Conservation (phyloP, 2,113 vertebrate genomes). For the Aleadryas rufinucha region DNA sequence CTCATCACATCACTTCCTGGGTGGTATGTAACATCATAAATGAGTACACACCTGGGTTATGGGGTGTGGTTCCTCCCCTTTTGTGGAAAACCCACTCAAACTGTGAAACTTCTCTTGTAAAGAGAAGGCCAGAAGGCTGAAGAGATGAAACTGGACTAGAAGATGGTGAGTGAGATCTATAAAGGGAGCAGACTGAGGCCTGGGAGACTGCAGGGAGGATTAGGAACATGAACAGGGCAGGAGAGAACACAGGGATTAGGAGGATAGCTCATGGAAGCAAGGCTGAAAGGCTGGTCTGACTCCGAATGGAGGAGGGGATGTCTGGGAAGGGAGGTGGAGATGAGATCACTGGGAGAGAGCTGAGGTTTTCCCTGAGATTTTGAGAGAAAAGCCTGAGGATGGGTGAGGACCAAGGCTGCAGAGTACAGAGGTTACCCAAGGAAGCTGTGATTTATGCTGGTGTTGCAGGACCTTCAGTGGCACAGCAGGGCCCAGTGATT, state of each 20-base stretch:
- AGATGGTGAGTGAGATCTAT: not conserved
- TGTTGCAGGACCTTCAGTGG: not conserved
- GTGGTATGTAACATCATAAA: not conserved
- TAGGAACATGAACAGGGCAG: not conserved
- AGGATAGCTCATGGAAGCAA: not conserved
- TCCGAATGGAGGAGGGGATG: not conserved
- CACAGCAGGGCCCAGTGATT: not conserved
- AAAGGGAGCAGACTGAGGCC: not conserved
- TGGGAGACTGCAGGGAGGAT: not conserved
- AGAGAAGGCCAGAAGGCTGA: not conserved
- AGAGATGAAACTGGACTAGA: not conserved
- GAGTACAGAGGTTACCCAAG: not conserved
- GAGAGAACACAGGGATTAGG: not conserved
- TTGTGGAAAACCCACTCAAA: not conserved
- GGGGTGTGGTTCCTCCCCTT: not conserved
- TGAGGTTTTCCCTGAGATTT: not conserved
- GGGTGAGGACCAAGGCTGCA: not conserved
- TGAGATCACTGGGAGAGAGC: not conserved
- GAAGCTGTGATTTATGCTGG: not conserved
- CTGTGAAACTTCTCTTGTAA: not conserved
- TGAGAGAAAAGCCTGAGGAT: not conserved
- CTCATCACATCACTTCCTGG: not conserved
- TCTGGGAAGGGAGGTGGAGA: not conserved
- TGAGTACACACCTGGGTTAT: not conserved
- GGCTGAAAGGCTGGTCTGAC: not conserved